phyloP scores from a whole-genome alignment of 2,113 vertebrate species.

The Butorides virescens region DNA sequence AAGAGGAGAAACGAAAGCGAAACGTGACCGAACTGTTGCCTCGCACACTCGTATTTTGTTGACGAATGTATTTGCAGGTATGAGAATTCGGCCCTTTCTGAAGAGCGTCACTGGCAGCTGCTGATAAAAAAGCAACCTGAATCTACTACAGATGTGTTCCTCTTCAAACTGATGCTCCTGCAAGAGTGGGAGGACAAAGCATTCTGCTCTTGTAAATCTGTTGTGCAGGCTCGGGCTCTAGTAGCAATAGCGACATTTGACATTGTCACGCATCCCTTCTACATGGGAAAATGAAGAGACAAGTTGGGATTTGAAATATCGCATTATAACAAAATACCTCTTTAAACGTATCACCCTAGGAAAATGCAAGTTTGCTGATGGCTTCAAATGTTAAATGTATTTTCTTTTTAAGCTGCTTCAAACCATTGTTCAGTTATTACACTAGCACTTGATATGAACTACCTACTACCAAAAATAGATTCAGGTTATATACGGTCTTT shows the following conservation, averaged over 20 bases:
- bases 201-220: not conserved
- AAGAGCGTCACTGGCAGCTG: not conserved
- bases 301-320: not conserved
- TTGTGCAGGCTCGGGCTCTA: not conserved
- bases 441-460: constrained; percentile 1
- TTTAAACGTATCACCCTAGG: not conserved
- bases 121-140: not conserved
- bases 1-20: constrained; percentile 20
- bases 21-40: not conserved
- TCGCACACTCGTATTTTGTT: not conserved
- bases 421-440: constrained; percentile 4
- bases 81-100: not conserved
- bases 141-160: not conserved
- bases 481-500: not conserved
- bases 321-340: not conserved
- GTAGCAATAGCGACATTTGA: not conserved
- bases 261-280: not conserved
- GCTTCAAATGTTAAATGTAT: not conserved
- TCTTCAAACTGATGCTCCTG: not conserved
- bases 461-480: not conserved
- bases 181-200: not conserved
- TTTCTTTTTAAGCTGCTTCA: constrained; percentile 39
- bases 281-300: not conserved
- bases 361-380: not conserved
- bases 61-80: constrained; percentile 29